phyloP scores from a whole-genome alignment of 2,888 invertebrate genomes.

The Embidobia sp. region DNA sequence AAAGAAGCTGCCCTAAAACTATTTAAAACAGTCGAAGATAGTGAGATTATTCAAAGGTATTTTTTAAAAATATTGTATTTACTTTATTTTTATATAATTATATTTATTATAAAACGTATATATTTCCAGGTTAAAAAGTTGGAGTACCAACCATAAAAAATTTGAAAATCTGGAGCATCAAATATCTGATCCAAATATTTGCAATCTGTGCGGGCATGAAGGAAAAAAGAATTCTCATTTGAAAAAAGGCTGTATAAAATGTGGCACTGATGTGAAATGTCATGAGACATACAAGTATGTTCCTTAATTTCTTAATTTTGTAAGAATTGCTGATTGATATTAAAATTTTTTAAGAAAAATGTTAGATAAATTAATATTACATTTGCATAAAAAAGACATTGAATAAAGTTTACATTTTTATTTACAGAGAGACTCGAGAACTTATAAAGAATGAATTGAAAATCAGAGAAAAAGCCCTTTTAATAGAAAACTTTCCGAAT shows the following conservation, averaged over 20 bases:
- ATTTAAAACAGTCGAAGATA: constrained; percentile 85
- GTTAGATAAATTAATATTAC: neutral
- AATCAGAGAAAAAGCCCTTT: constrained; percentile 86
- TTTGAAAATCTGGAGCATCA: constrained; percentile 83
- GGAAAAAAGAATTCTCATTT: constrained; percentile 85
- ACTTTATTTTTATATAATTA: neutral
- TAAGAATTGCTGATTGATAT: too few species aligned
- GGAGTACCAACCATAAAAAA: constrained; percentile 84
- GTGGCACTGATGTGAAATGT: constrained; percentile 85
- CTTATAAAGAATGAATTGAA: constrained; percentile 87
- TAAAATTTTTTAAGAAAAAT: neutral
- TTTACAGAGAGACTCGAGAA: constrained; percentile 83
- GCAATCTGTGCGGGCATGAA: constrained; percentile 88
- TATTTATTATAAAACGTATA: too few species aligned
- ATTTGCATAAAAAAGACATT: neutral
- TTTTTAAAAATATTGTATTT: constrained; percentile 81
- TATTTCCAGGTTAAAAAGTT: constrained; percentile 86
- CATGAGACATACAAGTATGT: constrained; percentile 84
- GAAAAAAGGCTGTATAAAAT: constrained; percentile 86
- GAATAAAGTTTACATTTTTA: constrained; percentile 57
- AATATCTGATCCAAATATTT: constrained; percentile 84
- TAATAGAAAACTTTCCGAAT: constrained; percentile 86
- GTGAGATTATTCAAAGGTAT: constrained; percentile 85
- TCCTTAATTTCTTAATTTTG: neutral
- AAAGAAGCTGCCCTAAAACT: constrained; percentile 89